Evolutionary conservation across 2,888 invertebrate genomes (phyloP), one percentile per base, ranked within the genome.

Genomic region (Scaptodrosophila latifasciaeformis): DNA sequence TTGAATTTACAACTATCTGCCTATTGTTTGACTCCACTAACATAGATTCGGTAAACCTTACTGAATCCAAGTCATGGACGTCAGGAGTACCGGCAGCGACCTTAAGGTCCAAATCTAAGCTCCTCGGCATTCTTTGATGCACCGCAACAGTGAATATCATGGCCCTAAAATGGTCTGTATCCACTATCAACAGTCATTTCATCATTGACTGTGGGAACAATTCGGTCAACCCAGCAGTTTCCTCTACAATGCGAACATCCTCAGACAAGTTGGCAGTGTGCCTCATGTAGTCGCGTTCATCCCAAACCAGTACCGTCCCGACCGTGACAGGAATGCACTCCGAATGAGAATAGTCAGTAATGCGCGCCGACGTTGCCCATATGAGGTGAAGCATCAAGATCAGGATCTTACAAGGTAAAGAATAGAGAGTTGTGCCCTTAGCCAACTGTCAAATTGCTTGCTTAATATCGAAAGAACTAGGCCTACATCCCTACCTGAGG

Each of bases 401-500:
- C 2, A 21, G 17, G n/a, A 46, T 37, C 51, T 30, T 51, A 21
- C 35, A 51, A 37, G 29, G 19, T 44, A 1, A 31, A 29, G 18
- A 19, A 18, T 10, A 21, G 13, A 39, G 9, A 12, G 12, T 4
- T 9, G 17, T 39, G 39, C 2, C 29, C 15, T 17, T 34, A 9
- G 34, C 18, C 17, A 21, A n/a, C 10, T 29, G 6, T 35, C n/a
- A 13, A 30, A 39, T 15, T 9, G 19, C 17, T 21, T 30, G 18
- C 15, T 29, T 49, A 19, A 24, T 24, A 18, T 49, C 13, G 43
- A 30, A 21, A 18, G 37, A 21, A 42, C 31, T 21, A 39, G 21
- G 12, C 45, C 30, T 44, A 45, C 45, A 29, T 31, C 51, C 39
- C 46, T 52, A 39, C 46, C n/a, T n/a, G n/a, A n/a, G n/a, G n/a